Evolutionary conservation across 2,888 invertebrate species (phyloP), one percentile per base, ranked within the genome.

Genomic region (Campaea margaritaria): DNA sequence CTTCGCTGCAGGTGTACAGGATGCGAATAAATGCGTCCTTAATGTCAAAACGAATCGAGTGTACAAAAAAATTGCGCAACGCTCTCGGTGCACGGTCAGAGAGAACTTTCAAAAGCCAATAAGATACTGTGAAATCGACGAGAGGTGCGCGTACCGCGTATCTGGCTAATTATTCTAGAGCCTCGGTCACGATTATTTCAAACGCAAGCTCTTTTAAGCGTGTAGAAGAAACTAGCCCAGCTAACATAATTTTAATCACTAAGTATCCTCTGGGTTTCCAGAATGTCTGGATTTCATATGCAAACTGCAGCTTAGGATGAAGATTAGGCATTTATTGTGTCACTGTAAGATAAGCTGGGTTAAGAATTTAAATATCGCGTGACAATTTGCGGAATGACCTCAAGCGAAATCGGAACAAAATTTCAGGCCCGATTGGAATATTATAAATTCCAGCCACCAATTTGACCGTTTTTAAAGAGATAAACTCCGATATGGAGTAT

Each of bases 31-130:
- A 75, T 68, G 56, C 70, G 74, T 81, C 75, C 74, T 80, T 78
- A 81, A 75, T 67, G 72, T 78, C 72, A 72, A 76, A 79, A 69
- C 52, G 61, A 70, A 70, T 72, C 58, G 68, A 73, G 72, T 70
- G 68, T 70, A 70, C 68, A 70, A 70, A 70, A 77, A 78, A 77
- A 73, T 88, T 89, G 79, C 83, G 82, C 79, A 84, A 81, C 68
- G 64, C 56, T 75, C 69, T 67, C 72, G 67, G 60, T 60, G 50
- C 55, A 55, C 59, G 59, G 60, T 51, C 60, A 55, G 68, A 81
- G 78, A 84, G 78, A 85, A 89, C 89, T 91, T 91, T 91, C 89
- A 87, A 89, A 89, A 86, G 80, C 81, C 81, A 83, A 85, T 85
- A 85, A 85, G 84, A 86, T 82, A 83, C 86, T 85, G 81, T 86